These are phyloP conservation scores for Numenius arquata DNA, from an alignment of 2,113 vertebrate genomes.

Conservation along the genomic window DNA sequence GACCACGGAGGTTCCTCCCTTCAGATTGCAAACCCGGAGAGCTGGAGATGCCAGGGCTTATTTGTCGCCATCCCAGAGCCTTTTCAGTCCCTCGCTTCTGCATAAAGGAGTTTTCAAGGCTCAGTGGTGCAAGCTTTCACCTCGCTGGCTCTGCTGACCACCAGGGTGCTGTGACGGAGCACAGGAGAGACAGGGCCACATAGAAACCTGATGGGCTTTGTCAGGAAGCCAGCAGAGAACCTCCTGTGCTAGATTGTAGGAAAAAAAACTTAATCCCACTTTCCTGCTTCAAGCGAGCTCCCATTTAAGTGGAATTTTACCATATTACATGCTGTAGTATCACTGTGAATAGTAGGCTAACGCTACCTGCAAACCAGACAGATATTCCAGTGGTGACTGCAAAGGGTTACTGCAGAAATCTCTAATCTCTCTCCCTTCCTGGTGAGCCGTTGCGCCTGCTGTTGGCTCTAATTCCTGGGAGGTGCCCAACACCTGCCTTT, in stretches of 20 bases:
- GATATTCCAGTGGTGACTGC: neutral
- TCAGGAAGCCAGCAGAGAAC: neutral
- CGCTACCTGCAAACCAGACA: conserved; percentile 19
- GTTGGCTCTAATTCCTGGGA: neutral
- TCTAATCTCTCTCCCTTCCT: conserved; percentile 18
- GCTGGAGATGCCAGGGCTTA: neutral
- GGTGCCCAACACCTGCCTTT: neutral
- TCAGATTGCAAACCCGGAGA: neutral
- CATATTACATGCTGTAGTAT: neutral
- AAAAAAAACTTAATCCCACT: neutral
- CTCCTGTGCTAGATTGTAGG: neutral
- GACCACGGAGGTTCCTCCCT: neutral
- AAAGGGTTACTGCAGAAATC: conserved; percentile 37
- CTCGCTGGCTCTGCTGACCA: neutral
- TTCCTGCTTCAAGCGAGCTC: neutral
- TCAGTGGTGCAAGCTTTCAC: neutral
- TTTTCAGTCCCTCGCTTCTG: neutral
- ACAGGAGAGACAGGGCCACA: neutral
- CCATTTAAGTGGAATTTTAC: neutral
- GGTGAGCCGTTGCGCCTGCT: neutral
- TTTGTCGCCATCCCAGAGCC: neutral
- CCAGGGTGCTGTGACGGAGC: neutral
- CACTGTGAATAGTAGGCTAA: neutral
- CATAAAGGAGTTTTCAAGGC: neutral
- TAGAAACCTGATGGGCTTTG: neutral